phyloP scores from a whole-genome alignment of 1,140 invertebrate species.

The Cotesia typhae region DNA sequence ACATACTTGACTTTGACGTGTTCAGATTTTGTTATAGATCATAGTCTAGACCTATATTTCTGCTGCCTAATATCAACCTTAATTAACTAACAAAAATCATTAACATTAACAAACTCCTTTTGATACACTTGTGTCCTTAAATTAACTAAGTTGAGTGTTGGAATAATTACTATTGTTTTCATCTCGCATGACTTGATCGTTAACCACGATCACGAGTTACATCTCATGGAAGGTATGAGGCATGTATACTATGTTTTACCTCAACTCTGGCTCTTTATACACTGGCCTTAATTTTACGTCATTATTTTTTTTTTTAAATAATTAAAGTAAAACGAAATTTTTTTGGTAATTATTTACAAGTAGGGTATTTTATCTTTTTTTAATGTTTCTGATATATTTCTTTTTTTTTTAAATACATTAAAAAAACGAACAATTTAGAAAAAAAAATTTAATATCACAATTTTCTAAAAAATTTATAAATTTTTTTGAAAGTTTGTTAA shows the following conservation, averaged over 20 bases:
- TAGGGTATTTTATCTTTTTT: too few relatives aligned
- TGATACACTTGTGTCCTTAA: background rate
- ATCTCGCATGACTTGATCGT: conserved; percentile 25
- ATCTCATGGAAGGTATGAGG: conserved; percentile 28
- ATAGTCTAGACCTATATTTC: conserved; percentile 25
- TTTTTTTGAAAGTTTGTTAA: too few relatives aligned
- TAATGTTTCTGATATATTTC: too few relatives aligned
- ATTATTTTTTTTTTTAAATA: background rate
- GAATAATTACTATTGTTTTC: conserved; percentile 15
- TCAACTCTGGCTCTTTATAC: background rate
- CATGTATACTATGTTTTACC: conserved; percentile 1
- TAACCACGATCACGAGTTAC: conserved; percentile 9
- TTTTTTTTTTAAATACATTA: too few relatives aligned
- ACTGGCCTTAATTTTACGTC: background rate
- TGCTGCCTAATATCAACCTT: conserved; percentile 2
- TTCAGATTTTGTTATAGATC: too few relatives aligned
- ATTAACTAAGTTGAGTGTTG: conserved; percentile 25
- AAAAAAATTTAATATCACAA: too few relatives aligned
- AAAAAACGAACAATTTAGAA: too few relatives aligned
- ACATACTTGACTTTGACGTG: too few relatives aligned
- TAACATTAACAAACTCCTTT: conserved; percentile 9
- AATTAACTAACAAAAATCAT: background rate
- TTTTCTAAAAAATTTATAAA: too few relatives aligned
- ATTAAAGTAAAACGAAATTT: too few relatives aligned
- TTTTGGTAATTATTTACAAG: too few relatives aligned